A percentile compares a stretch with the other conserved stretches of the same genome.
These are phyloP conservation scores for Phaethornis superciliosus DNA, from an alignment of 2,113 vertebrate genomes.

Conservation along the genomic window DNA sequence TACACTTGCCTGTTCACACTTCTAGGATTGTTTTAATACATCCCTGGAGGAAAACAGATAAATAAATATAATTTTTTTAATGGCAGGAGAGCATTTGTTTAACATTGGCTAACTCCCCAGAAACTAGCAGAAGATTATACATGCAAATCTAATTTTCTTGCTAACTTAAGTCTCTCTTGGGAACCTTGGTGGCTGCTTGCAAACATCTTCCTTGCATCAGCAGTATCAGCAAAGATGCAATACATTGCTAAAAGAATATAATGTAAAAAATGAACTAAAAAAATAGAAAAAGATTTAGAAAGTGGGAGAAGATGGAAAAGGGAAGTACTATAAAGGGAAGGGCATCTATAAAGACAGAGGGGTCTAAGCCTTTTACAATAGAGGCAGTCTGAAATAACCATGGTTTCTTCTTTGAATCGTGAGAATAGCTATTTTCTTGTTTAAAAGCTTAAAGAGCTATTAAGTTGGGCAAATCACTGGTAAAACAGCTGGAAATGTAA, in stretches of 20 bases:
- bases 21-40: not conserved
- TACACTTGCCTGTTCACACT: not conserved
- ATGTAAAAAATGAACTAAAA: conserved; percentile 51
- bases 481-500: conserved; percentile 86
- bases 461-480: conserved; percentile 83
- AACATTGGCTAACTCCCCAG: not conserved
- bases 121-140: conserved; percentile 34
- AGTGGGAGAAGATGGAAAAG: conserved; percentile 57
- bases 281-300: conserved; percentile 44
- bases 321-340: conserved; percentile 45
- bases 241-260: conserved; percentile 42
- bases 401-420: conserved; percentile 74
- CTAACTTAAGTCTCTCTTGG: conserved; percentile 46
- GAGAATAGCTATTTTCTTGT: conserved; percentile 84
- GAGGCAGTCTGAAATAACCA: conserved; percentile 72
- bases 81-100: conserved; percentile 36
- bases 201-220: conserved; percentile 12
- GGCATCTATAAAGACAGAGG: conserved; percentile 68
- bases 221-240: conserved; percentile 10
- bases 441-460: conserved; percentile 84
- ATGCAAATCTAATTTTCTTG: conserved; percentile 42
- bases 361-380: conserved; percentile 76
- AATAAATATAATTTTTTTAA: conserved; percentile 35
- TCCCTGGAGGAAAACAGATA: not conserved
- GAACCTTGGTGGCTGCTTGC: conserved; percentile 29